Evolutionary conservation across 2,113 vertebrate species (phyloP).

Genomic region (Tychaedon coryphoeus): DNA sequence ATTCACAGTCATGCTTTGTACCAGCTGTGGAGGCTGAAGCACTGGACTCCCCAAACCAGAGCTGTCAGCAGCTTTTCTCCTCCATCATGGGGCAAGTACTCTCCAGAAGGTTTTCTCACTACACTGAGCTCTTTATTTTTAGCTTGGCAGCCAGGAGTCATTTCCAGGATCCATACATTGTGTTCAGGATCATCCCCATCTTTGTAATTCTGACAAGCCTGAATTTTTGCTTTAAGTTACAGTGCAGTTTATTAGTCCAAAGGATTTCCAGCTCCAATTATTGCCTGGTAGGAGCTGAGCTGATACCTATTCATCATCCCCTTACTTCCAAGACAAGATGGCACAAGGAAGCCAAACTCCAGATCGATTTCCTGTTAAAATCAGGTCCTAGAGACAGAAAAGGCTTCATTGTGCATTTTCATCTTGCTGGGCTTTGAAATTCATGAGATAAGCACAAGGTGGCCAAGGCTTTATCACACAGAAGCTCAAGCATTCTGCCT

Average conservation of each 20-base stretch:
- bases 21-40: background rate
- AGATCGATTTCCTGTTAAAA: background rate
- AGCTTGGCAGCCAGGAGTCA: background rate
- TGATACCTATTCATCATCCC: background rate
- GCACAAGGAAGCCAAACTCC: background rate
- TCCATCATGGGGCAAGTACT: background rate
- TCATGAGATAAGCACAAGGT: fast-evolving
- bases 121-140: background rate
- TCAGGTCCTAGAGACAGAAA: background rate
- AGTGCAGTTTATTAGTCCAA: background rate
- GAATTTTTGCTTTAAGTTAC: background rate
- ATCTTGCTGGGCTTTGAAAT: background rate
- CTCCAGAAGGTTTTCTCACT: background rate
- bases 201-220: background rate
- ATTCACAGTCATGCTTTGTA: too few relatives aligned
- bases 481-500: background rate
- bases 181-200: background rate
- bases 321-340: background rate
- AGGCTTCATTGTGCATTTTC: background rate
- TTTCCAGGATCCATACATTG: background rate
- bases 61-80: background rate
- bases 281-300: background rate
- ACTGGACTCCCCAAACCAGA: background rate
- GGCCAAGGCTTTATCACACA: background rate
- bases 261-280: background rate